Conservation (phyloP, 2,113 vertebrate genomes). For the Panthera uncia region DNA sequence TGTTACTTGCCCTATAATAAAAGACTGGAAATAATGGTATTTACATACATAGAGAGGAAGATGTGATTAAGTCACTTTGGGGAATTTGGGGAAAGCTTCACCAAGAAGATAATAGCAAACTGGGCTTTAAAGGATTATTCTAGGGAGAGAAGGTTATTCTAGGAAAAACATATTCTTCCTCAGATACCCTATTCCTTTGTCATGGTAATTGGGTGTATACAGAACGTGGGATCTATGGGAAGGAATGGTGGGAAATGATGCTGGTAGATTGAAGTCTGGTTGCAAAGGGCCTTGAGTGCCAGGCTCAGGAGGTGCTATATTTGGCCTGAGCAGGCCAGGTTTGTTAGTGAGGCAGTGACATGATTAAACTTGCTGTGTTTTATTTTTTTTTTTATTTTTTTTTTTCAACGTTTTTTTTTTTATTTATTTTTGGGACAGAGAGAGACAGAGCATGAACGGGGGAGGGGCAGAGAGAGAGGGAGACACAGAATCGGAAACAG, state of each 20-base stretch:
- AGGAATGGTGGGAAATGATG: background rate
- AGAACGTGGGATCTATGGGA: background rate
- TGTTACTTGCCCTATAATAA: background rate
- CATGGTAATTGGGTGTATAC: background rate
- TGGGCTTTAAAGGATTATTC: conserved; percentile 13
- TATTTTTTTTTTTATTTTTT: no score
- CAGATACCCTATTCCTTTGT: background rate
- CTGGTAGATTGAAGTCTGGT: background rate
- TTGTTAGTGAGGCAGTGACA: background rate
- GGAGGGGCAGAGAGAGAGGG: no score
- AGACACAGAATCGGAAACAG: no score
- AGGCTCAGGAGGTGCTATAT: background rate
- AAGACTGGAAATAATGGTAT: background rate
- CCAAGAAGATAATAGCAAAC: background rate
- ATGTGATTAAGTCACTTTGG: background rate
- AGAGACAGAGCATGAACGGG: no score
- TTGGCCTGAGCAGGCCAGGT: background rate
- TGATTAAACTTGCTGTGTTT: background rate
- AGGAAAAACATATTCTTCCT: background rate
- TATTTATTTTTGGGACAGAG: no score
- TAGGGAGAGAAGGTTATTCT: conserved; percentile 33
- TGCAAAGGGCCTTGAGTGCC: background rate
- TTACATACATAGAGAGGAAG: background rate
- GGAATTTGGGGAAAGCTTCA: background rate
- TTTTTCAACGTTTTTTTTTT: no score